These are phyloP conservation scores for Zeus faber DNA, from an alignment of 2,113 vertebrate genomes.

Conservation along the genomic window DNA sequence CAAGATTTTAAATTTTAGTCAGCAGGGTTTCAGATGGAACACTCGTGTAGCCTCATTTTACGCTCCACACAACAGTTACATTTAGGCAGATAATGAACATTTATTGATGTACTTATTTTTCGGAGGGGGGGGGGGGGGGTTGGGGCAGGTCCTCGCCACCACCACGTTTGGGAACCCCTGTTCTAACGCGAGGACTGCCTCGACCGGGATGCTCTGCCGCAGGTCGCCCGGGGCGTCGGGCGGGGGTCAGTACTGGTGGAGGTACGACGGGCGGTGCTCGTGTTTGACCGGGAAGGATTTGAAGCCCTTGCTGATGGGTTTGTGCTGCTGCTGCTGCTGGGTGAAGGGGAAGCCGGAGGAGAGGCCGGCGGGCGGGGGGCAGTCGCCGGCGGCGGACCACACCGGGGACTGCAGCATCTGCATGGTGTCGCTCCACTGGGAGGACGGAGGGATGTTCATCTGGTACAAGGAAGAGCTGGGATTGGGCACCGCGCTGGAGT, in stretches of 20 bases:
- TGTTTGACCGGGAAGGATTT: slow-evolving; percentile 95
- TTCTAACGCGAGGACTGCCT: too few species aligned
- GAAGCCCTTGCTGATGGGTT: slow-evolving; percentile 92
- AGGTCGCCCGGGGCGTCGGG: slow-evolving; percentile 10
- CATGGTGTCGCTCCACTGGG: slow-evolving; percentile 94
- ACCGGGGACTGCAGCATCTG: slow-evolving; percentile 92
- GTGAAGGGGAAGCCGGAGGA: slow-evolving; percentile 82
- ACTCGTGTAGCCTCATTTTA: too few species aligned
- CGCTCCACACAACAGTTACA: too few species aligned
- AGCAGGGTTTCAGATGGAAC: too few species aligned
- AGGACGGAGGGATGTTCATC: slow-evolving; percentile 83
- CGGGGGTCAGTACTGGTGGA: slow-evolving; percentile 88
- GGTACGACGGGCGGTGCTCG: slow-evolving; percentile 91
- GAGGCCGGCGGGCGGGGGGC: slow-evolving; percentile 75
- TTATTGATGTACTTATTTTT: too few species aligned
- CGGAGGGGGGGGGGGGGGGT: too few species aligned
- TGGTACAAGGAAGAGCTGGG: slow-evolving; percentile 87
- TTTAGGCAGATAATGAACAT: too few species aligned
- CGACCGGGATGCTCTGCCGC: too few species aligned
- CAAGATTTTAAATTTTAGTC: too few species aligned
- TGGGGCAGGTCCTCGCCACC: too few species aligned
- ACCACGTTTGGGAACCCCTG: too few species aligned
- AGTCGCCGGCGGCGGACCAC: slow-evolving; percentile 89
- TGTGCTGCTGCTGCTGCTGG: slow-evolving; percentile 83
- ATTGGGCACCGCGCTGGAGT: slow-evolving; percentile 80